These are phyloP conservation scores for Ptilodon capucinus DNA, from an alignment of 2,888 invertebrate genomes.

Conservation along the genomic window DNA sequence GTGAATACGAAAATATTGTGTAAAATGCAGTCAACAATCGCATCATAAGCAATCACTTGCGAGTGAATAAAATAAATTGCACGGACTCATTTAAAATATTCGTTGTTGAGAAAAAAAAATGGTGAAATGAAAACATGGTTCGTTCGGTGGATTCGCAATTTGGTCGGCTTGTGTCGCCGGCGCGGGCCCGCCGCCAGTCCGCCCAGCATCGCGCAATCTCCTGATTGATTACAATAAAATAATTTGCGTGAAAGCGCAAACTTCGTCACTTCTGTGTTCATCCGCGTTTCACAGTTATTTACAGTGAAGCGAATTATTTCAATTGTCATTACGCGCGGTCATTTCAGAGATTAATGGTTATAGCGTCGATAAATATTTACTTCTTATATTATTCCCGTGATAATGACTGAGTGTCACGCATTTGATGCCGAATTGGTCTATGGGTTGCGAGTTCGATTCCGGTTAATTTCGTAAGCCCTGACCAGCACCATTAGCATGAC, in stretches of 20 bases:
- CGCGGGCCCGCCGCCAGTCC: constrained; percentile 18
- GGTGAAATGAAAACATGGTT: constrained; percentile 59
- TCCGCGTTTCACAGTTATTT: constrained; percentile 24
- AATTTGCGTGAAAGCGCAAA: constrained; percentile 56
- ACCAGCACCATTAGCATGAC: no score
- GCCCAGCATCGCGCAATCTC: constrained; percentile 34
- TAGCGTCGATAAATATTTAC: neutral
- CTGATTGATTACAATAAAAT: constrained; percentile 66
- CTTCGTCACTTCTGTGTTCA: constrained; percentile 38
- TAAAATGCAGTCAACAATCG: constrained; percentile 68
- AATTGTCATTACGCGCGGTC: constrained; percentile 14
- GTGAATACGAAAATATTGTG: constrained; percentile 23
- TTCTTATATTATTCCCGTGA: neutral
- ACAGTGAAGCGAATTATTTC: constrained; percentile 14
- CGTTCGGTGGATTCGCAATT: constrained; percentile 62
- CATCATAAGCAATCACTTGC: constrained; percentile 72
- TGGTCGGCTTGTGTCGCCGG: constrained; percentile 55
- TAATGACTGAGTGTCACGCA: no score
- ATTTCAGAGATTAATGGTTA: constrained; percentile 11
- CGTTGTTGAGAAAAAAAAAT: constrained; percentile 56
- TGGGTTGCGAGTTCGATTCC: no score
- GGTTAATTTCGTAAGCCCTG: no score
- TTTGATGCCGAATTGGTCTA: no score
- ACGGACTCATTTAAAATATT: constrained; percentile 67
- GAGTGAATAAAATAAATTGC: constrained; percentile 73